These are phyloP conservation scores for Drosophila mettleri DNA, from an alignment of 2,888 invertebrate species.

Conservation along the genomic window DNA sequence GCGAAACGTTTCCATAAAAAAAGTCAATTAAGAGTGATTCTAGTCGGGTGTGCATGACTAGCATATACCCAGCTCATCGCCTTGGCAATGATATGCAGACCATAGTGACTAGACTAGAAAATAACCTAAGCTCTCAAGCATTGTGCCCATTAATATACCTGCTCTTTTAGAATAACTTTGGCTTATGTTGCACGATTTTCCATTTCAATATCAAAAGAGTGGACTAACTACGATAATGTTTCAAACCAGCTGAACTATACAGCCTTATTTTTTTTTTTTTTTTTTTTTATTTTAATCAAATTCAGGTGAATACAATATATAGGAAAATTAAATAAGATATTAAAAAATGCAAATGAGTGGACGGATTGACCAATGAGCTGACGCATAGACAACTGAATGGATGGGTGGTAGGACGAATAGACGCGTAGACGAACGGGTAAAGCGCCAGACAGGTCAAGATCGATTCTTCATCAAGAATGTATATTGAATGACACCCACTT, in stretches of 20 bases:
- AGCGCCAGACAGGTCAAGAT: background rate
- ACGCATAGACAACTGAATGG: background rate
- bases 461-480: background rate
- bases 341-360: background rate
- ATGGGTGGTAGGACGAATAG: background rate
- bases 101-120: background rate
- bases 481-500: background rate
- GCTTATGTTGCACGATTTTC: too few relatives aligned
- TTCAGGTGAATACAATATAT: background rate
- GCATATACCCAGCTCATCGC: background rate
- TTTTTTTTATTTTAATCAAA: too few relatives aligned
- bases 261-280: too few relatives aligned
- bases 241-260: too few relatives aligned
- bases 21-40: slow-evolving; percentile 6
- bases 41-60: background rate
- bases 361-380: too few relatives aligned
- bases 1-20: slow-evolving; percentile 18
- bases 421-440: background rate
- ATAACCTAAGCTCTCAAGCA: background rate
- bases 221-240: too few relatives aligned
- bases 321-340: background rate
- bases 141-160: background rate
- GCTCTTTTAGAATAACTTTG: too few relatives aligned
- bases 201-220: too few relatives aligned
- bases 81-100: background rate